phyloP scores from a whole-genome alignment of 2,113 vertebrate species.

The Pantherophis guttatus region DNA sequence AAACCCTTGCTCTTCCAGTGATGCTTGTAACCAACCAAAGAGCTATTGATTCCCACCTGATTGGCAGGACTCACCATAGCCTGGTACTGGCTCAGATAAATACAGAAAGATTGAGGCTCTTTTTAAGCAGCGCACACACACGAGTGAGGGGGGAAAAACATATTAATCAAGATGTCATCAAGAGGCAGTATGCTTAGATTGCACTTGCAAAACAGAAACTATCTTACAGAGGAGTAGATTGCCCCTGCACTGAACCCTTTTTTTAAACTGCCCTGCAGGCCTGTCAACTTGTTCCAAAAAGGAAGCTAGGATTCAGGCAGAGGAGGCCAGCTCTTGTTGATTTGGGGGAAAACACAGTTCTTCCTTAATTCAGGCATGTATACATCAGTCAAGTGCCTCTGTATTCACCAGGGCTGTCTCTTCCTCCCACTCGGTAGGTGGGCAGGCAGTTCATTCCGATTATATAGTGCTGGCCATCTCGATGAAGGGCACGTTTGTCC shows the following conservation, averaged over 20 bases:
- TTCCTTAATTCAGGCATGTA: not conserved
- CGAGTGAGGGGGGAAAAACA: not conserved
- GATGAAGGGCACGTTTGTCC: not conserved
- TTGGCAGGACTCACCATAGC: not conserved
- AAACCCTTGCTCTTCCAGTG: not conserved
- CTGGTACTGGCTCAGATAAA: not conserved
- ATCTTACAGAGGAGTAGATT: not conserved
- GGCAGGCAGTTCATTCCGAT: not conserved
- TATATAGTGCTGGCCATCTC: not conserved
- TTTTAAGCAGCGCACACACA: not conserved
- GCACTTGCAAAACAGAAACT: not conserved
- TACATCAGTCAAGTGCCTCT: not conserved
- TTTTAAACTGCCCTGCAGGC: not conserved
- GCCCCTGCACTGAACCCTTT: accelerated
- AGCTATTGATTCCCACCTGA: not conserved
- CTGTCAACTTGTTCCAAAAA: not conserved
- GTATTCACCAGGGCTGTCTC: not conserved
- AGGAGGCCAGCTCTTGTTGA: accelerated
- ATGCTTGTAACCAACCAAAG: not conserved
- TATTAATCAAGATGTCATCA: not conserved
- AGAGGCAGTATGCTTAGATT: not conserved
- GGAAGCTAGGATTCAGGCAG: not conserved
- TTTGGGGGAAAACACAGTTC: accelerated
- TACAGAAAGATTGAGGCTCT: not conserved
- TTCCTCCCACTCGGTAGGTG: not conserved